Conservation (phyloP, 2,888 invertebrate genomes). For the Scaptomyza caliginosa region DNA sequence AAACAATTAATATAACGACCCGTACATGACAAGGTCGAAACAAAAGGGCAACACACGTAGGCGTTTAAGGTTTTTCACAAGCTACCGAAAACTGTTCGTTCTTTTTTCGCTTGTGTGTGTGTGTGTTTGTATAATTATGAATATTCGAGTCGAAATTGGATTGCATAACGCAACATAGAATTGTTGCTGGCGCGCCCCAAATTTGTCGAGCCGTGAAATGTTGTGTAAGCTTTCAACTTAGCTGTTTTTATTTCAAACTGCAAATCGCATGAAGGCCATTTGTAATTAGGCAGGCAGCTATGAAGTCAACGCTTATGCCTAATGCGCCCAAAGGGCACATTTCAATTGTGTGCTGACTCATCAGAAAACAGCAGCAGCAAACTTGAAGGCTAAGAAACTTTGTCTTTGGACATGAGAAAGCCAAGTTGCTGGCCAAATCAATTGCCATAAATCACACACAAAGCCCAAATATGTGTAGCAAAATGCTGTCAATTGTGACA, state of each 20-base stretch:
- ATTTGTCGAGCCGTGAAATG: conserved; percentile 70
- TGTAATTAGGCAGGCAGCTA: conserved; percentile 62
- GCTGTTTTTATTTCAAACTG: conserved; percentile 27
- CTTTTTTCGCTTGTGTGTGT: too few species aligned
- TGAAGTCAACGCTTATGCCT: conserved; percentile 31
- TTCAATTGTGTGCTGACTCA: conserved; percentile 39
- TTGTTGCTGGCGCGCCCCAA: conserved; percentile 55
- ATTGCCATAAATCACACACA: conserved; percentile 31
- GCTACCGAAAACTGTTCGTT: conserved; percentile 67
- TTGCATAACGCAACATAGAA: conserved; percentile 50
- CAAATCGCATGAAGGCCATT: conserved; percentile 64
- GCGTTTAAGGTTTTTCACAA: conserved; percentile 41
- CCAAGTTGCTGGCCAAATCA: conserved; percentile 20
- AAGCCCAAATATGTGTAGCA: conserved; percentile 27
- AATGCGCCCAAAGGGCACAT: conserved; percentile 20
- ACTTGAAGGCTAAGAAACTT: conserved; percentile 23
- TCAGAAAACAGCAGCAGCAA: conserved; percentile 16
- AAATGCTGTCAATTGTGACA: conserved; percentile 29
- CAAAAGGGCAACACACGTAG: conserved; percentile 48
- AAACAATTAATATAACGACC: conserved; percentile 43
- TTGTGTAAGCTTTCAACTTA: conserved; percentile 50
- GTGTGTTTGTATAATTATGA: conserved; percentile 23
- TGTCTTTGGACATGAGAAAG: conserved; percentile 42
- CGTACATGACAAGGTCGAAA: conserved; percentile 48
- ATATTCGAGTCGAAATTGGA: conserved; percentile 30